Conservation (phyloP, 1,140 invertebrate genomes). For the Diabrotica virgifera region DNA sequence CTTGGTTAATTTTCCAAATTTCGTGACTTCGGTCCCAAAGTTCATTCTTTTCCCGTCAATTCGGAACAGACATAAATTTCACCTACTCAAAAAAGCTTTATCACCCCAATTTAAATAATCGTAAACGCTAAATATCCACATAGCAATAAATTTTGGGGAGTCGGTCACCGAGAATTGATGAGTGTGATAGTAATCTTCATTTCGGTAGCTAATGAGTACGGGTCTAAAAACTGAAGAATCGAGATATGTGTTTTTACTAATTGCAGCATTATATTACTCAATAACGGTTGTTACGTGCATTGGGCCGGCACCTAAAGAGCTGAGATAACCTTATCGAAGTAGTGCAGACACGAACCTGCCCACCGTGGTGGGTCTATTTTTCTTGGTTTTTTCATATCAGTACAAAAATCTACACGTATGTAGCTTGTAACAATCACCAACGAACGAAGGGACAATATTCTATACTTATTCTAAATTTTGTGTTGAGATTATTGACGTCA, state of each 20-base stretch:
- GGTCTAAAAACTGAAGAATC: slow-evolving; percentile 24
- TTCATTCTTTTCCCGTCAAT: too few species aligned
- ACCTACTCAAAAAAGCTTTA: background rate
- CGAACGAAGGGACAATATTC: too few species aligned
- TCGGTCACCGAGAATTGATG: slow-evolving; percentile 6
- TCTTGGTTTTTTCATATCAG: too few species aligned
- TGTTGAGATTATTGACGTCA: too few species aligned
- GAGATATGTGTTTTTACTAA: slow-evolving; percentile 36
- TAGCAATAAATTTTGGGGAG: background rate
- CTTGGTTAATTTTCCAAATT: too few species aligned
- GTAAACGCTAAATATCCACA: background rate
- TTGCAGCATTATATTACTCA: slow-evolving; percentile 41
- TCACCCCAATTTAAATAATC: background rate
- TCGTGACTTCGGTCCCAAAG: too few species aligned
- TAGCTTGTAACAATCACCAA: too few species aligned
- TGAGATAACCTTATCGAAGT: slow-evolving; percentile 46
- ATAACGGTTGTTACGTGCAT: slow-evolving; percentile 40
- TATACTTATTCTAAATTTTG: too few species aligned
- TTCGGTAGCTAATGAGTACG: slow-evolving; percentile 30
- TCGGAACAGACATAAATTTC: too few species aligned
- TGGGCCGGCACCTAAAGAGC: slow-evolving; percentile 38
- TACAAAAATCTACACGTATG: too few species aligned
- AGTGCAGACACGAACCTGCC: background rate
- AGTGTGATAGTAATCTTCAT: slow-evolving; percentile 13
- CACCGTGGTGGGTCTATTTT: background rate